Conservation (phyloP, 2,113 vertebrate genomes). For the Abramis brama region DNA sequence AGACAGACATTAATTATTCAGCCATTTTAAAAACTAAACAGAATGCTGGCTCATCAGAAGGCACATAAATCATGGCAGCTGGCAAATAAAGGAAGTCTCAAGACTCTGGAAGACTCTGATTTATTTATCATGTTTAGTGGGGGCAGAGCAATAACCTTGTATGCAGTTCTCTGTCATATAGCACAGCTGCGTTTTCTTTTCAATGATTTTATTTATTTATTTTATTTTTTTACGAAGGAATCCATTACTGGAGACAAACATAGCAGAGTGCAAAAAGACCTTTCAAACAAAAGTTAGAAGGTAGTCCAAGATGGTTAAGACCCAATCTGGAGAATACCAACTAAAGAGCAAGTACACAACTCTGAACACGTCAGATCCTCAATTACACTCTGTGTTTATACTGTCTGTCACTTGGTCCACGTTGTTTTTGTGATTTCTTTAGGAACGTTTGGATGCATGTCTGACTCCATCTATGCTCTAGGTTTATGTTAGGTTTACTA, state of each 20-base stretch:
- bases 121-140: neutral
- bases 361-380: neutral
- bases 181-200: neutral
- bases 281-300: neutral
- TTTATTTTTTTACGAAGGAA: no score
- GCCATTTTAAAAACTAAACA: neutral
- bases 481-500: neutral
- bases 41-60: neutral
- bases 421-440: neutral
- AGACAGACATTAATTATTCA: neutral
- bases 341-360: neutral
- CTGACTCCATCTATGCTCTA: neutral
- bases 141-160: neutral
- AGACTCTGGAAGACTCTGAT: neutral
- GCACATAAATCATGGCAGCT: neutral
- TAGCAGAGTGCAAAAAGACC: neutral
- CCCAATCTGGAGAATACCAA: neutral
- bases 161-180: neutral
- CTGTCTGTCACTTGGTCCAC: neutral
- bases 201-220: no score
- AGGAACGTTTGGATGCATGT: neutral
- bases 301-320: neutral
- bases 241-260: neutral
- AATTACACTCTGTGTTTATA: neutral
- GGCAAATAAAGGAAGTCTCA: neutral